A percentile compares a stretch with the other conserved stretches of the same genome.
phyloP scores from a whole-genome alignment of 2,888 invertebrate genomes.

The Cheilosia variabilis region DNA sequence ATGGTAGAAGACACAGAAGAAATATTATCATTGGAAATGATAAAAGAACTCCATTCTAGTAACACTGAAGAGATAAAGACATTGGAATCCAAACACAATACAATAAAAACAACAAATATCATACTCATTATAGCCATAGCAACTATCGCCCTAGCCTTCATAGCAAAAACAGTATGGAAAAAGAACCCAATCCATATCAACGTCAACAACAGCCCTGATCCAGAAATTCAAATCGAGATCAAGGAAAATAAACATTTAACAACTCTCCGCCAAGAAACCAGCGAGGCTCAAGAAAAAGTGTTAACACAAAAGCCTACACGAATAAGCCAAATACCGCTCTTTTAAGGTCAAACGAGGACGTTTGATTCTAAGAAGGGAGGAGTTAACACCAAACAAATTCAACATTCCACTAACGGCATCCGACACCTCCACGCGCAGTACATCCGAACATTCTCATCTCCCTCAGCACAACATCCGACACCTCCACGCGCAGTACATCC shows the following conservation, averaged over 20 bases:
- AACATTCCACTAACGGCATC: no score
- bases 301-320: conserved; percentile 2
- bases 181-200: background rate
- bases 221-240: background rate
- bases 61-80: conserved; percentile 22
- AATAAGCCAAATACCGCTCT: conserved; percentile 3
- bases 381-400: no score
- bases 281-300: background rate
- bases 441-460: no score
- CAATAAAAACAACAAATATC: background rate
- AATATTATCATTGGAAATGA: conserved; percentile 44
- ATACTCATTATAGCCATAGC: background rate
- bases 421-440: no score
- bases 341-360: conserved; percentile 21
- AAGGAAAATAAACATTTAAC: background rate
- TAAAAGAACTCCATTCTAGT: conserved; percentile 42
- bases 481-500: no score
- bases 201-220: background rate
- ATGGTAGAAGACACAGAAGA: conserved; percentile 10
- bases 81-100: background rate
- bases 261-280: background rate
- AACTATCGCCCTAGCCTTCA: background rate
- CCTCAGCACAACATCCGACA: no score
- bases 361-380: conserved; percentile 14
- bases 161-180: conserved; percentile 3